These are phyloP conservation scores for Acrocyrtus sp. DNA, from an alignment of 2,888 invertebrate species.

Conservation along the genomic window DNA sequence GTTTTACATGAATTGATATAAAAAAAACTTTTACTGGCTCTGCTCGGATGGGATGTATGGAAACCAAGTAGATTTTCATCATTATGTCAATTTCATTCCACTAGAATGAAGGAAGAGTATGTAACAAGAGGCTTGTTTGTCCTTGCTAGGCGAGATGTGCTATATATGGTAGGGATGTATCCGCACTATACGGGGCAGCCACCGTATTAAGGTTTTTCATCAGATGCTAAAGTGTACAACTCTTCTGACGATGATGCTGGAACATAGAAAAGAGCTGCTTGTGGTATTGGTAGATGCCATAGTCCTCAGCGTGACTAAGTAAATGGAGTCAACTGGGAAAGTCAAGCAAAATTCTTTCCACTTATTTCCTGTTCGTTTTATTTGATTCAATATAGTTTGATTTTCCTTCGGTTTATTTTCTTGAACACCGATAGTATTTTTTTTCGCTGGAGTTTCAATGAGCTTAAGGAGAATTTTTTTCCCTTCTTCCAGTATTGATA, in stretches of 20 bases:
- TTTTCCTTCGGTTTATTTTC: conserved; percentile 35
- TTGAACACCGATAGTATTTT: conserved; percentile 5
- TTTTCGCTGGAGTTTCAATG: not conserved
- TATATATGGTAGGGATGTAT: no score
- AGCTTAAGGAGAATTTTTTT: not conserved
- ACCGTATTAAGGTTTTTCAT: no score
- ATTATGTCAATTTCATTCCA: conserved; percentile 24
- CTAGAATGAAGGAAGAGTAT: conserved; percentile 9
- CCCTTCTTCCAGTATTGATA: no score
- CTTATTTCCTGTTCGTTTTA: conserved; percentile 53
- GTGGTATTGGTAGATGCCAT: conserved; percentile 22
- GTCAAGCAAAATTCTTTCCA: conserved; percentile 51
- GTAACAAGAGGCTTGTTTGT: conserved; percentile 1
- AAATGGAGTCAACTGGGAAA: conserved; percentile 50
- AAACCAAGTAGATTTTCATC: conserved; percentile 5
- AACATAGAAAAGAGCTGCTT: not conserved
- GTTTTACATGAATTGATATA: conserved; percentile 25
- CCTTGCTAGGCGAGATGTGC: no score
- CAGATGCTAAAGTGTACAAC: no score
- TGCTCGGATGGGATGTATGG: no score
- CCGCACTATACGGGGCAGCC: no score
- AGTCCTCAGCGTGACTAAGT: no score
- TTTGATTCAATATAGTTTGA: conserved; percentile 55
- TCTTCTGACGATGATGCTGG: no score
- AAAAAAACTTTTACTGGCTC: not conserved